Evolutionary conservation across 2,888 invertebrate genomes (phyloP), one percentile per base, ranked within the genome.

Genomic region (Operophtera brumata): DNA sequence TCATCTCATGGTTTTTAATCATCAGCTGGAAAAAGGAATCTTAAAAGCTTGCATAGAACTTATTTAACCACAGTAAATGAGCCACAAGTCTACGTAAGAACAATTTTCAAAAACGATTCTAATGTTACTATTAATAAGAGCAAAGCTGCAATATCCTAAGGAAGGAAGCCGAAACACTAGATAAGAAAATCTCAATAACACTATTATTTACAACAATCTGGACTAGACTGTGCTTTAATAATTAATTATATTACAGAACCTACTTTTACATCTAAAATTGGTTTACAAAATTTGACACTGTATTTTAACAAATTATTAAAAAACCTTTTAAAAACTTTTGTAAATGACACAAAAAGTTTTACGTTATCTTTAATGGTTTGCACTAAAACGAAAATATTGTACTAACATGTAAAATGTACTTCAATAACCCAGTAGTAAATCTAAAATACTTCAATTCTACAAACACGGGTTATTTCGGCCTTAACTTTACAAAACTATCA

Each of bases 401-500:
- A 5, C 8, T 30, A 20, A 3, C 4, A 20, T 20, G 20, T 20
- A 20, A 20, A 3, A 20, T 20, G 20, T 20, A 20, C 20, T 20
- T 20, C n/a, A 4, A 3, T 20, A 30, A 30, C 30, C 7, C 9
- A 30, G 30, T 7, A 30, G 11, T 13, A 13, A 12, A 6, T 30
- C 40, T 58, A 67, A 69, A 71, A 73, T 73, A 73, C 67, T 71
- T 20, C 2, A 20, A 59, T 62, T 53, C 83, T 84, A 86, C 70
- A 66, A 69, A 66, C 64, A 69, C 71, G 86, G 86, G 85, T 83
- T 65, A 69, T 77, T 60, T 70, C 84, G 86, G 85, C 85, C 86
- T 79, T 35, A 69, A 57, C 53, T 64, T 56, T 64, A 68, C 52
- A 61, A 62, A 64, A 34, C 10, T 46, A 47, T 20, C 20, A 4